Evolutionary conservation across 1,140 invertebrate species (phyloP), one percentile per base, ranked within the genome.

Genomic region (Zaprionus vittiger): DNA sequence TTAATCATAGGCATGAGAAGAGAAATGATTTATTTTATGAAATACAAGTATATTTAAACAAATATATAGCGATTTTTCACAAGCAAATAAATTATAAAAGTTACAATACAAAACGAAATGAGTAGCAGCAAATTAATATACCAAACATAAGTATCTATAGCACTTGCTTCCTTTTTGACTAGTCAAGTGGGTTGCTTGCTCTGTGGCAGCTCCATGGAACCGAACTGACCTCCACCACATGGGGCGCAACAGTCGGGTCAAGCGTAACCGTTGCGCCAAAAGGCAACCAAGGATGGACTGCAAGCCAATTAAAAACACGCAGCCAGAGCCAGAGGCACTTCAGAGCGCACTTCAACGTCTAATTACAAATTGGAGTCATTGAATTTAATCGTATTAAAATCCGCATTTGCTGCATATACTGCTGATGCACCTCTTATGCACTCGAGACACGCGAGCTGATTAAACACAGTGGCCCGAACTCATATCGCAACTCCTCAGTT

Each of bases 181-280:
- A 14, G 34, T 56, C 69, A 63, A 22, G 73, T 56, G 57, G 80
- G 81, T 71, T 80, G 47, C 20, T 71, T 80, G 38, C 38, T 41
- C 38, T 15, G 15, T 41, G 5, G 38, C 15, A n/a, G 38, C 38
- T n/a, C 38, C 41, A 73, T 77, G 73, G 63, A 70, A 63, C 69
- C 60, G 73, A 52, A 67, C 61, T 87, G 84, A 87, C 84, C 84
- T 84, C 84, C 78, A 73, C 59, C 47, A 52, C 38, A 37, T 34
- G 62, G 65, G 54, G 54, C 60, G 67, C 73, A 68, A 72, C 64
- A 73, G 31, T 70, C 62, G 89, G 90, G 89, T 91, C 89, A 71
- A 91, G 89, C 90, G 80, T 64, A 91, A 91, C 89, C 90, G 89
- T 91, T 91, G 81, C 89, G 89, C 89, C 89, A 91, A 91, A 85